Conservation (phyloP, 37 sponge, comb jelly and placozoan species). For the Halisarca cf. caerulea region DNA sequence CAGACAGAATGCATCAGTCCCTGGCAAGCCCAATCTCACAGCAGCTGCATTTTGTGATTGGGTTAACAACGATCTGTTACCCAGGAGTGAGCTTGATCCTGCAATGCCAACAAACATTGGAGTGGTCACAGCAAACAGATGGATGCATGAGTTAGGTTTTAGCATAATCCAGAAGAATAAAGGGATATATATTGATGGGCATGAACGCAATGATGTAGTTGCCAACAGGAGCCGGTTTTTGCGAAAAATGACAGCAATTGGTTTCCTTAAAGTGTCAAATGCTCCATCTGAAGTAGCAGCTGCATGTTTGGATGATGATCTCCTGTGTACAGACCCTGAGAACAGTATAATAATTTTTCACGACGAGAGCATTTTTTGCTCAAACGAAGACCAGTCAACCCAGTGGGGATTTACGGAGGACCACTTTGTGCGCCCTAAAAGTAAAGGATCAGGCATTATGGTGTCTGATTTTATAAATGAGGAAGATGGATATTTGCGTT, state of each 20-base stretch:
- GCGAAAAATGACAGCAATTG: slow-evolving; percentile 42
- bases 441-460: slow-evolving; percentile 41
- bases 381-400: slow-evolving; percentile 7
- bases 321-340: neutral
- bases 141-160: slow-evolving; percentile 63
- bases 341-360: slow-evolving; percentile 25
- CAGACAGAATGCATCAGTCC: slow-evolving; percentile 24
- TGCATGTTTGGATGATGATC: neutral
- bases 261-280: neutral
- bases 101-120: too few species aligned
- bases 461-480: slow-evolving; percentile 30
- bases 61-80: neutral
- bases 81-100: slow-evolving; percentile 27
- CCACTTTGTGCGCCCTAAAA: slow-evolving; percentile 40
- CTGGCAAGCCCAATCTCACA: slow-evolving; percentile 40
- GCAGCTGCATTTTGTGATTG: neutral
- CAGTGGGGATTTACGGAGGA: neutral
- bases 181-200: slow-evolving; percentile 64
- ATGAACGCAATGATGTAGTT: slow-evolving; percentile 60
- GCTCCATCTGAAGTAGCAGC: slow-evolving; percentile 28
- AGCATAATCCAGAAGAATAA: slow-evolving; percentile 31
- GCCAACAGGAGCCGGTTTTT: slow-evolving; percentile 23
- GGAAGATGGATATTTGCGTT: slow-evolving; percentile 27
- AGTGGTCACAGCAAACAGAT: slow-evolving; percentile 28
- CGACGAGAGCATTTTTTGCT: slow-evolving; percentile 1